Evolutionary conservation across 1,140 invertebrate genomes (phyloP).

Genomic region (Drosophila pandora): DNA sequence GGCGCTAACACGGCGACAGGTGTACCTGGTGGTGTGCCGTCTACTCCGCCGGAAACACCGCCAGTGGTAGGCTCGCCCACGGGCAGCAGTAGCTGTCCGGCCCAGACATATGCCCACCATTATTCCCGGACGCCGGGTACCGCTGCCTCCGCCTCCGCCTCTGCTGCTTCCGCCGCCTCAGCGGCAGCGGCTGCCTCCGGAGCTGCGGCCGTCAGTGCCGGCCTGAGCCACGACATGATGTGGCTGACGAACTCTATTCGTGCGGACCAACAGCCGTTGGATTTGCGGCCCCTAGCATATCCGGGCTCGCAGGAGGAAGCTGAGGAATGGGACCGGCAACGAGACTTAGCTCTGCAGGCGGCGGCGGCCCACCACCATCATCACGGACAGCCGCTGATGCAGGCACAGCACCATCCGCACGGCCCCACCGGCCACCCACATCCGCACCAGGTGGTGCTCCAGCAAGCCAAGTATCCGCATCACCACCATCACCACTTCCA

Average conservation of each 20-base stretch:
- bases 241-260: slow-evolving; percentile 90
- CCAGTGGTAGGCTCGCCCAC: slow-evolving; percentile 81
- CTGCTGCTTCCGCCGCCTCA: slow-evolving; percentile 83
- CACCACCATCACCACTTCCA: slow-evolving; percentile 84
- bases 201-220: slow-evolving; percentile 85
- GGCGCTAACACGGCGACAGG: slow-evolving; percentile 41
- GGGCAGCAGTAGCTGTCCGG: slow-evolving; percentile 74
- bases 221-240: slow-evolving; percentile 88
- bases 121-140: slow-evolving; percentile 78
- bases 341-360: slow-evolving; percentile 85
- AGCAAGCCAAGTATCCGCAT: slow-evolving; percentile 65
- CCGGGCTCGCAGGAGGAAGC: slow-evolving; percentile 84
- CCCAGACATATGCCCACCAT: slow-evolving; percentile 64
- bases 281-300: slow-evolving; percentile 89
- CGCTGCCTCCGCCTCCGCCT: slow-evolving; percentile 86
- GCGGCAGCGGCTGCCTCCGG: slow-evolving; percentile 71
- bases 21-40: slow-evolving; percentile 80
- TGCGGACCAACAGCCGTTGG: slow-evolving; percentile 90
- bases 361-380: slow-evolving; percentile 69
- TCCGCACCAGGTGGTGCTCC: slow-evolving; percentile 49
- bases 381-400: slow-evolving; percentile 72
- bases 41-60: slow-evolving; percentile 82
- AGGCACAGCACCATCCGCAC: slow-evolving; percentile 65
- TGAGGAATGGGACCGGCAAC: slow-evolving; percentile 86
- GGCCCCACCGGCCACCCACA: slow-evolving; percentile 63